phyloP scores from a whole-genome alignment of 2,888 invertebrate species.

The Drosophila nr. perissopoda region DNA sequence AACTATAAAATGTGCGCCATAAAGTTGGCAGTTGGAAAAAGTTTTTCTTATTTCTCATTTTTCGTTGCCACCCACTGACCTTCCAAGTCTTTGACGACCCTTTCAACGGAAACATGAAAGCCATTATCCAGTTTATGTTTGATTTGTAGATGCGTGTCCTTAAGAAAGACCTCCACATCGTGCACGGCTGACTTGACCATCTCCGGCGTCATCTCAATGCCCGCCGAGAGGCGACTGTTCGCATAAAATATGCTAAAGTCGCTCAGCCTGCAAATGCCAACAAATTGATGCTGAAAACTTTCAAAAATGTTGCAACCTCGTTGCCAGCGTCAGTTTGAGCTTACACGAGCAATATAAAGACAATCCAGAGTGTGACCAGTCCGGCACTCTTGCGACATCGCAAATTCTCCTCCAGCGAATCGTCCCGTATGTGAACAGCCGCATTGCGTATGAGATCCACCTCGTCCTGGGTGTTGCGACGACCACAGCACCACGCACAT shows the following conservation, averaged over 20 bases:
- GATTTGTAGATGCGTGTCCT: slow-evolving; percentile 88
- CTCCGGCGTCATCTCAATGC: slow-evolving; percentile 86
- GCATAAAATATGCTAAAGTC: slow-evolving; percentile 87
- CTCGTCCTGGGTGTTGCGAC: slow-evolving; percentile 85
- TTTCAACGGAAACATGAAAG: slow-evolving; percentile 87
- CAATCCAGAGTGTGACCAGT: slow-evolving; percentile 81
- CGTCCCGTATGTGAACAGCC: slow-evolving; percentile 82
- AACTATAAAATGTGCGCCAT: slow-evolving; percentile 60
- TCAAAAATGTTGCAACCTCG: slow-evolving; percentile 8
- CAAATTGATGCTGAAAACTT: slow-evolving; percentile 26
- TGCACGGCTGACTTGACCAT: slow-evolving; percentile 87
- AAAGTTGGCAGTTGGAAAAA: slow-evolving; percentile 49
- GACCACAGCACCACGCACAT: slow-evolving; percentile 85
- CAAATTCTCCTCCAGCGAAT: slow-evolving; percentile 79
- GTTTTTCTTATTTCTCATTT: slow-evolving; percentile 24
- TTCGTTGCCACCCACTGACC: slow-evolving; percentile 85
- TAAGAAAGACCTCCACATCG: slow-evolving; percentile 87
- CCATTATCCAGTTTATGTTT: slow-evolving; percentile 86
- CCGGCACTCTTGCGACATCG: slow-evolving; percentile 82
- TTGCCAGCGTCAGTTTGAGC: slow-evolving; percentile 29
- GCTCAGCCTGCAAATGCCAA: slow-evolving; percentile 85
- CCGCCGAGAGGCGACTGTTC: slow-evolving; percentile 87
- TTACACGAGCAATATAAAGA: slow-evolving; percentile 83
- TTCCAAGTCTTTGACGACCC: slow-evolving; percentile 88
- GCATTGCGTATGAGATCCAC: slow-evolving; percentile 79